These are phyloP conservation scores for Microcebus lehilahytsara DNA, from an alignment of 2,113 vertebrate species.

Conservation along the genomic window DNA sequence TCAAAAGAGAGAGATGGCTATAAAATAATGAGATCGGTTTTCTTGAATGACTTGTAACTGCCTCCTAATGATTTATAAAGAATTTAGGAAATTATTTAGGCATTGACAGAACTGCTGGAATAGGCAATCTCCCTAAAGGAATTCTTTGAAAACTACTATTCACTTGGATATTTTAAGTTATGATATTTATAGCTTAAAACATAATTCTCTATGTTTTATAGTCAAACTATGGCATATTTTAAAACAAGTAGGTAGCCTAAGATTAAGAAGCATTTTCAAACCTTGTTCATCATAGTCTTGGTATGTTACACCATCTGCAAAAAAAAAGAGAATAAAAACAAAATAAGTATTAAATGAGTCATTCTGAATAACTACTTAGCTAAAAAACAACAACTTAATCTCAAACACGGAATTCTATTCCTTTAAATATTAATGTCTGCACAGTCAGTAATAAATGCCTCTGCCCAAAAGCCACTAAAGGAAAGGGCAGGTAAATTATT, in stretches of 20 bases:
- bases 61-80: neutral
- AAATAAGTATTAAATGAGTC: slow-evolving; percentile 18
- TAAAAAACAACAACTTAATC: neutral
- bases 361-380: neutral
- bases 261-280: slow-evolving; percentile 63
- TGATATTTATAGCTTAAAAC: neutral
- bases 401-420: neutral
- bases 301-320: slow-evolving; percentile 70
- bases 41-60: neutral
- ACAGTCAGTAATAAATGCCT: neutral
- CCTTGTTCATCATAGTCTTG: slow-evolving; percentile 75
- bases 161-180: neutral
- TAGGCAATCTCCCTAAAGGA: neutral
- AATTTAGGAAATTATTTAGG: slow-evolving; percentile 3
- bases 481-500: neutral
- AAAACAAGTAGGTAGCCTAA: slow-evolving; percentile 15
- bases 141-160: neutral
- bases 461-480: neutral
- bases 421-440: neutral
- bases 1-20: neutral
- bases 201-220: neutral
- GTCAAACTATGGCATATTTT: neutral
- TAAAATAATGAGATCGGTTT: neutral
- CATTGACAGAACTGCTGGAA: neutral
- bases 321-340: slow-evolving; percentile 8